Evolutionary conservation across 2,113 vertebrate species (phyloP).

Genomic region (Chionomys nivalis): DNA sequence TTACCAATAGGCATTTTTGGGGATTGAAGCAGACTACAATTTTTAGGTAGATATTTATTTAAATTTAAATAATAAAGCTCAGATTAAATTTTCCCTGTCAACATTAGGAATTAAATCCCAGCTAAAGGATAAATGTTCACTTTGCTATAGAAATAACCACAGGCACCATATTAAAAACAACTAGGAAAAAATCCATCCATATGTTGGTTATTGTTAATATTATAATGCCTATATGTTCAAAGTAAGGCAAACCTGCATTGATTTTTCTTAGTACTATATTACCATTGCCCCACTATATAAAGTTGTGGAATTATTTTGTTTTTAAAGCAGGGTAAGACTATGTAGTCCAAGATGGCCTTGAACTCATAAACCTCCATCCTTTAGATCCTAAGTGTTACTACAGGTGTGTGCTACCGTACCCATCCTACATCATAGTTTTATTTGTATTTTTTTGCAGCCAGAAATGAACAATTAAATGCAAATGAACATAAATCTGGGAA

Average conservation of each 20-base stretch:
- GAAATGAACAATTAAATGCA: not conserved
- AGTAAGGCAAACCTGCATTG: not conserved
- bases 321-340: not conserved
- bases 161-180: slow-evolving; percentile 8
- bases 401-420: not conserved
- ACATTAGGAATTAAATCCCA: not conserved
- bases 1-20: not conserved
- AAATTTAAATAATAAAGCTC: not conserved
- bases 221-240: not conserved
- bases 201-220: not conserved
- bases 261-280: not conserved
- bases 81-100: not conserved
- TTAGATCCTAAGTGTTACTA: not conserved
- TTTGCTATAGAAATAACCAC: not conserved
- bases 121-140: not conserved
- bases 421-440: not conserved
- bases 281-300: not conserved
- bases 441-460: not conserved
- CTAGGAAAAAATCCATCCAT: not conserved
- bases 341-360: not conserved
- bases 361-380: not conserved
- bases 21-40: not conserved
- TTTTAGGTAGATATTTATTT: not conserved
- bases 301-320: not conserved
- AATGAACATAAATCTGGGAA: not conserved